A percentile compares a stretch with the other conserved stretches of the same genome.
Conservation (phyloP, 1,140 invertebrate species). For the Euura lappo region DNA sequence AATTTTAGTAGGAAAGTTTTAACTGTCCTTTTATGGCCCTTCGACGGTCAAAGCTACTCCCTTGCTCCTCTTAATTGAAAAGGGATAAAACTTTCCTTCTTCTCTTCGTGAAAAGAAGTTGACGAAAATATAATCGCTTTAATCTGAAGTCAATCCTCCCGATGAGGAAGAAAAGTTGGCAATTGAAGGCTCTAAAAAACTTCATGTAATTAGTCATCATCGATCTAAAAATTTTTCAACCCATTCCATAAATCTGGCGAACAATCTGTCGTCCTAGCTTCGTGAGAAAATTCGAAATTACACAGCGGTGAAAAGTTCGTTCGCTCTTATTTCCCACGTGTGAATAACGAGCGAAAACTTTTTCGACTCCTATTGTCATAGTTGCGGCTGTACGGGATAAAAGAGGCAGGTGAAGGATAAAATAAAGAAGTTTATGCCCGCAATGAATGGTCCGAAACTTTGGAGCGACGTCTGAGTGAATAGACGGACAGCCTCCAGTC, state of each 20-base stretch:
- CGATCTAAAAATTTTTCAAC: too few relatives aligned
- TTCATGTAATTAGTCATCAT: too few relatives aligned
- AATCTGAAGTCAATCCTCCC: too few relatives aligned
- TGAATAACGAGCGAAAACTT: not conserved
- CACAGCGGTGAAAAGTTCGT: too few relatives aligned
- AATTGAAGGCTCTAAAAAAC: too few relatives aligned
- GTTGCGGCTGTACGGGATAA: not conserved
- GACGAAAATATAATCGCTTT: too few relatives aligned
- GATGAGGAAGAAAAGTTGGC: too few relatives aligned
- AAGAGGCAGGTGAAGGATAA: not conserved
- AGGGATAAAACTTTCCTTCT: not conserved
- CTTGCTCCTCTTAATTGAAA: not conserved
- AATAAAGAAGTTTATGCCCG: not conserved
- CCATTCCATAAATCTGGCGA: too few relatives aligned
- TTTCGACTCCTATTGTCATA: not conserved
- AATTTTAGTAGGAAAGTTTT: constrained; percentile 5
- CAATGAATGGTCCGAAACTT: constrained; percentile 10
- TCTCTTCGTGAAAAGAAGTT: too few relatives aligned
- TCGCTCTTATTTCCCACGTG: not conserved
- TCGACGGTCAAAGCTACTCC: not conserved
- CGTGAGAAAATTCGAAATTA: too few relatives aligned
- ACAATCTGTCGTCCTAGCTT: too few relatives aligned
- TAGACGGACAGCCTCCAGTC: not conserved
- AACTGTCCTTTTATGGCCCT: constrained; percentile 5
- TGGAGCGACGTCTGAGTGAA: constrained; percentile 17